Base-by-base conservation (phyloP, 2,797 vertebrate species). In the Darevskia nairensis region DNA sequence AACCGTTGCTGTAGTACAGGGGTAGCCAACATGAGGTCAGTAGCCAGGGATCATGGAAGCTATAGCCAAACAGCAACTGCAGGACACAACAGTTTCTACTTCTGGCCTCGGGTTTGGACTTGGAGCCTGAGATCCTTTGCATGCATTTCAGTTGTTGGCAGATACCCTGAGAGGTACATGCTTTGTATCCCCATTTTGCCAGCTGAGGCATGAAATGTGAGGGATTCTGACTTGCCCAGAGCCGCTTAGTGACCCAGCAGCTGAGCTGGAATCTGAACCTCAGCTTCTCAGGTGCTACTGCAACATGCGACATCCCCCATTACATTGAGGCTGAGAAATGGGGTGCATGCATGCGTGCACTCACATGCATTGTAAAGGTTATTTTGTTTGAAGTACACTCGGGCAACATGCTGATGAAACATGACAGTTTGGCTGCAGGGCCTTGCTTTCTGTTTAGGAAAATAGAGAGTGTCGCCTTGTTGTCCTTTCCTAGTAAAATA, bases 361-460 rank as follows among this genome's bases (percentile, higher is more conserved):
- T 50, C 66, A 90, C 74, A 59, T 1, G 0, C 82, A 66, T 78
- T 91, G 92, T 91, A 88, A 90, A 80, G 68, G 39, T 90, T 94
- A 91, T 94, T 82, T 96, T 94, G 86, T 96, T 95, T 94, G 95
- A 92, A 89, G 90, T 75, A 89, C 88, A 82, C 93, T 90, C 74
- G 8, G 69, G 85, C 89, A 82, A 68, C 82, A 86, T 89, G 80
- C 80, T 94, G 93, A 96, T 95, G 94, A 91, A 91, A 94, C 87
- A 85, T 89, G 92, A 93, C 92, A 93, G 89, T 88, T 93, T 87
- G 91, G 82, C 85, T 90, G 80, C 81, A 88, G 93, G 90, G 88
- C 88, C 87, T 94, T 94, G 93, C 90, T 94, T 92, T 94, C 88
- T 44, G 77, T 88, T 94, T 91, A 88, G 89, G 89, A 90, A 93